A percentile compares a stretch with the other conserved stretches of the same genome.
These are phyloP conservation scores for Zeugodacus cucurbitae DNA, from an alignment of 1,140 invertebrate species.

Conservation along the genomic window DNA sequence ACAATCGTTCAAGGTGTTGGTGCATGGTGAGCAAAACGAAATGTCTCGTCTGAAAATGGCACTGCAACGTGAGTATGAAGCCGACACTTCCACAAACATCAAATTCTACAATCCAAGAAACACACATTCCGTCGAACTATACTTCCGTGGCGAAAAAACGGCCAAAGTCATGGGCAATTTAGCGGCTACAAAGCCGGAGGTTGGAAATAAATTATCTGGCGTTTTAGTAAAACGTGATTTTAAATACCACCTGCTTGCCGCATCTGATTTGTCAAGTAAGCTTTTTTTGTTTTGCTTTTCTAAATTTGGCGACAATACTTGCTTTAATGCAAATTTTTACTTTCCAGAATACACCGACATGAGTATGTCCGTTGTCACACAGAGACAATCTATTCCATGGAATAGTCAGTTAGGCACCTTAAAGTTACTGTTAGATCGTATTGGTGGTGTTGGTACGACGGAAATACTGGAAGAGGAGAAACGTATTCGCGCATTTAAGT, in stretches of 20 bases:
- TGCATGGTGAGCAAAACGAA: slow-evolving; percentile 99
- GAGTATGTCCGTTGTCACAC: slow-evolving; percentile 90
- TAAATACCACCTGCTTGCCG: slow-evolving; percentile 95
- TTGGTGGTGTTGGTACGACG: slow-evolving; percentile 80
- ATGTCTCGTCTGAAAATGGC: slow-evolving; percentile 97
- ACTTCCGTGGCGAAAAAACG: slow-evolving; percentile 97
- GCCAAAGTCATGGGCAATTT: slow-evolving; percentile 96
- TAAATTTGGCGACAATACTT: neutral
- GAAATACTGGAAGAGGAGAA: slow-evolving; percentile 78
- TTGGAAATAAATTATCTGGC: slow-evolving; percentile 86
- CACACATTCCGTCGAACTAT: slow-evolving; percentile 91
- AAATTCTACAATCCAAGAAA: slow-evolving; percentile 96
- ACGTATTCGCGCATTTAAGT: slow-evolving; percentile 80
- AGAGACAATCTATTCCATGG: slow-evolving; percentile 90
- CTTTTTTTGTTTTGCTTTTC: slow-evolving; percentile 50
- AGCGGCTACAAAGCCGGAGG: slow-evolving; percentile 83
- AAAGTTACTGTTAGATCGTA: slow-evolving; percentile 84
- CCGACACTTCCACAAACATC: slow-evolving; percentile 87
- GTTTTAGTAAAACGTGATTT: slow-evolving; percentile 98
- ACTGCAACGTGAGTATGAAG: slow-evolving; percentile 93
- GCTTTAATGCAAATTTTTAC: neutral
- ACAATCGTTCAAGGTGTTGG: slow-evolving; percentile 72
- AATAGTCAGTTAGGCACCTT: slow-evolving; percentile 81
- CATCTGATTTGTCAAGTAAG: slow-evolving; percentile 89
- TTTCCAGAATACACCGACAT: slow-evolving; percentile 92